These are phyloP conservation scores for Crenichthys baileyi DNA, from an alignment of 2,797 vertebrate species.

Conservation along the genomic window DNA sequence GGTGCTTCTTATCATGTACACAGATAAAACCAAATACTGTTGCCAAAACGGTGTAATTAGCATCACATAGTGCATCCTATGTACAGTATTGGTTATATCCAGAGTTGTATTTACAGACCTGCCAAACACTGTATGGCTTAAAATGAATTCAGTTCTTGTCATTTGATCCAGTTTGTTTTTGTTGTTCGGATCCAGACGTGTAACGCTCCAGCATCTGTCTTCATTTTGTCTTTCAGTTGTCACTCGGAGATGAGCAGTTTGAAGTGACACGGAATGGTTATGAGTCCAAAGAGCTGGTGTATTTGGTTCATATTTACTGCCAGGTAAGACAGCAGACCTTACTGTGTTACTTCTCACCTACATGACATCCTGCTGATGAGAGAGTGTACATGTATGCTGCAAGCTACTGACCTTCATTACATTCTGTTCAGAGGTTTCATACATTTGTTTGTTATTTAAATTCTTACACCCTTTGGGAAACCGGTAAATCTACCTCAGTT, in stretches of 20 bases:
- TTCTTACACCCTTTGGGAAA: constrained; percentile 44
- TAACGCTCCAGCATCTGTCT: constrained; percentile 15
- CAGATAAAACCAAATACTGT: not conserved
- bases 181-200: not conserved
- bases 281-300: constrained; percentile 96
- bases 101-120: not conserved
- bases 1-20: not conserved
- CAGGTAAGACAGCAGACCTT: constrained; percentile 83
- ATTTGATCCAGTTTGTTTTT: not conserved
- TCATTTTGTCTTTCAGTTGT: constrained; percentile 73
- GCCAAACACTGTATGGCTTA: not conserved
- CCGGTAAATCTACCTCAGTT: constrained; percentile 58
- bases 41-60: not conserved
- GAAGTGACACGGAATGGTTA: constrained; percentile 93
- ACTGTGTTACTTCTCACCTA: not conserved
- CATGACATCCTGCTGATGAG: not conserved
- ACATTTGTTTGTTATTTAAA: not conserved
- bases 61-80: not conserved
- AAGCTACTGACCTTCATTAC: not conserved
- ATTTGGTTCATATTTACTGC: constrained; percentile 96
- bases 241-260: constrained; percentile 94
- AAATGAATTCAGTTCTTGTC: not conserved
- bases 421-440: not conserved
- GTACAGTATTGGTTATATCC: not conserved
- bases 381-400: not conserved